Evolutionary conservation across 2,888 invertebrate genomes (phyloP).

Genomic region (Isoperla grammatica): DNA sequence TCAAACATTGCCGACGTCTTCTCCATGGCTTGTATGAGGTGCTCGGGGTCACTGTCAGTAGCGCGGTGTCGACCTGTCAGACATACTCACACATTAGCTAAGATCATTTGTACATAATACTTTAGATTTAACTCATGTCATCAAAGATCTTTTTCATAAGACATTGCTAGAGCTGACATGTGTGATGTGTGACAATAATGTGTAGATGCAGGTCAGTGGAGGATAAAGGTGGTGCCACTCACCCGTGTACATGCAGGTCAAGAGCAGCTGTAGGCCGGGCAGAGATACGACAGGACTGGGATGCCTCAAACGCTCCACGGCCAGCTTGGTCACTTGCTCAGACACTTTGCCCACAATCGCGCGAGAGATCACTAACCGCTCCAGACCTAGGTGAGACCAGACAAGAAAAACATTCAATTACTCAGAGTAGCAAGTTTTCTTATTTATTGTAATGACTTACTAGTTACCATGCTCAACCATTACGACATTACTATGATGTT

Average conservation of each 20-base stretch:
- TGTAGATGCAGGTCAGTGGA: no score
- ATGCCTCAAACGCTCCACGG: slow-evolving; percentile 61
- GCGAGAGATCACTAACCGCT: slow-evolving; percentile 58
- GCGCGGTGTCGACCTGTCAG: not conserved
- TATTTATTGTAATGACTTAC: not conserved
- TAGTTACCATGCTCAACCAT: no score
- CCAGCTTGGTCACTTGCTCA: slow-evolving; percentile 61
- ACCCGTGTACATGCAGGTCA: slow-evolving; percentile 74
- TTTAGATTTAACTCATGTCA: no score
- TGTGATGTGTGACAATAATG: no score
- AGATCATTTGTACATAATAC: no score
- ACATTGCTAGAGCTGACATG: no score
- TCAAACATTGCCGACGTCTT: slow-evolving; percentile 75
- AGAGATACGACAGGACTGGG: slow-evolving; percentile 63
- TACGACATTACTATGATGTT: no score
- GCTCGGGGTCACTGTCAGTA: slow-evolving; percentile 62
- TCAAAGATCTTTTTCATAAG: no score
- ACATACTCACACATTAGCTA: no score
- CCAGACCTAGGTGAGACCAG: slow-evolving; percentile 54
- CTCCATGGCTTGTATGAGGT: slow-evolving; percentile 72
- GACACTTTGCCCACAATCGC: slow-evolving; percentile 51
- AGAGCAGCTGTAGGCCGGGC: slow-evolving; percentile 65
- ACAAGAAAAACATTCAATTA: not conserved
- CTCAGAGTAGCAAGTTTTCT: not conserved
- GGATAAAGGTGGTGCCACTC: no score